Evolutionary conservation across 2,888 invertebrate species (phyloP).

Genomic region (Chorisops tibialis): DNA sequence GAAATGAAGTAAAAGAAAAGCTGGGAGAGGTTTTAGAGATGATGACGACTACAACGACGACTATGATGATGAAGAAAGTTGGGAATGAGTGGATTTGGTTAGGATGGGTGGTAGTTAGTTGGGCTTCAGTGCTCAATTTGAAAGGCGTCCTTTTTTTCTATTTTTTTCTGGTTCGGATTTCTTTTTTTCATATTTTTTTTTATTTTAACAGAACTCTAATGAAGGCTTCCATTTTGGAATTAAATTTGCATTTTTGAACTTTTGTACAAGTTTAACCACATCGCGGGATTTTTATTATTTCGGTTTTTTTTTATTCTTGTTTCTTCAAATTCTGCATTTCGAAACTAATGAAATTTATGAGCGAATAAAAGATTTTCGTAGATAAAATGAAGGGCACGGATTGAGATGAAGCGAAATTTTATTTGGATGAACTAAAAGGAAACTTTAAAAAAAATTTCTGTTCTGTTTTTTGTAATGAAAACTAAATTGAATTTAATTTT

Average conservation of each 20-base stretch:
- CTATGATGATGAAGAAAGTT: not conserved
- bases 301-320: not conserved
- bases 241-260: conserved; percentile 27
- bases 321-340: conserved; percentile 9
- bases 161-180: not conserved
- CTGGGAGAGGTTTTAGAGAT: conserved; percentile 15
- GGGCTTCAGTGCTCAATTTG: conserved; percentile 10
- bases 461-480: too few relatives aligned
- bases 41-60: conserved; percentile 6
- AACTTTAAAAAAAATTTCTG: too few relatives aligned
- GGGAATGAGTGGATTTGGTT: conserved; percentile 5
- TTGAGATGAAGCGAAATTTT: too few relatives aligned
- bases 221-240: conserved; percentile 22
- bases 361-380: not conserved
- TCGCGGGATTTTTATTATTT: conserved; percentile 14
- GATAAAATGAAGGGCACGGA: not conserved
- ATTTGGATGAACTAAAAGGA: too few relatives aligned
- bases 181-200: not conserved
- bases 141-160: not conserved
- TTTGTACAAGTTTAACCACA: conserved; percentile 24
- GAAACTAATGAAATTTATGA: conserved; percentile 16
- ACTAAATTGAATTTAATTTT: too few relatives aligned
- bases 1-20: conserved; percentile 21
- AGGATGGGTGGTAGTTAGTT: conserved; percentile 22
- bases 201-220: conserved; percentile 10